Conservation (phyloP, 1,140 invertebrate species). For the Panagrolaimus sp. region DNA sequence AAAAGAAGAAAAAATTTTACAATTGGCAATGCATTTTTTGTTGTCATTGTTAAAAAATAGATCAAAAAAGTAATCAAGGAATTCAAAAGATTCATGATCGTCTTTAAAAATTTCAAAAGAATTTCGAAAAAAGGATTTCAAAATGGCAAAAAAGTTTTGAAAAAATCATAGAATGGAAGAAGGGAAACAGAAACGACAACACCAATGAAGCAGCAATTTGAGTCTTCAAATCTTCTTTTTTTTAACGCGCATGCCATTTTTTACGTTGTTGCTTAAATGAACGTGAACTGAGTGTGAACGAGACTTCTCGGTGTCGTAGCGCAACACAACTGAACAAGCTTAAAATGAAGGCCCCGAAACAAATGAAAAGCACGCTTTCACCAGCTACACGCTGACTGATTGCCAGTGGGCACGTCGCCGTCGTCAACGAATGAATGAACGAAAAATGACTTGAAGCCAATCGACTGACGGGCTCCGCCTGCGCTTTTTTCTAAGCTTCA, state of each 20-base stretch:
- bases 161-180: no score
- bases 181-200: no score
- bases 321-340: constrained; percentile 3
- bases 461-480: constrained; percentile 12
- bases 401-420: constrained; percentile 12
- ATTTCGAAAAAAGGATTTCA: no score
- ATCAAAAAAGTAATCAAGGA: constrained; percentile 8
- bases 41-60: background rate
- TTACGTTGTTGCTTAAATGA: background rate
- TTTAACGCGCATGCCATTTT: constrained; percentile 1
- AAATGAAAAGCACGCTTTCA: constrained; percentile 1
- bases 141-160: no score
- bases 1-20: no score
- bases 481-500: constrained; percentile 1
- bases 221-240: no score
- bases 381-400: constrained; percentile 1
- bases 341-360: background rate
- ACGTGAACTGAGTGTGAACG: constrained; percentile 14
- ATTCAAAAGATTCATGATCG: background rate
- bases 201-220: no score
- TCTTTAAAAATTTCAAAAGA: no score
- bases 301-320: background rate
- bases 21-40: background rate
- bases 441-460: constrained; percentile 2
- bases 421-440: background rate